phyloP scores from a whole-genome alignment of 2,113 vertebrate genomes.

The Muntiacus reevesi region DNA sequence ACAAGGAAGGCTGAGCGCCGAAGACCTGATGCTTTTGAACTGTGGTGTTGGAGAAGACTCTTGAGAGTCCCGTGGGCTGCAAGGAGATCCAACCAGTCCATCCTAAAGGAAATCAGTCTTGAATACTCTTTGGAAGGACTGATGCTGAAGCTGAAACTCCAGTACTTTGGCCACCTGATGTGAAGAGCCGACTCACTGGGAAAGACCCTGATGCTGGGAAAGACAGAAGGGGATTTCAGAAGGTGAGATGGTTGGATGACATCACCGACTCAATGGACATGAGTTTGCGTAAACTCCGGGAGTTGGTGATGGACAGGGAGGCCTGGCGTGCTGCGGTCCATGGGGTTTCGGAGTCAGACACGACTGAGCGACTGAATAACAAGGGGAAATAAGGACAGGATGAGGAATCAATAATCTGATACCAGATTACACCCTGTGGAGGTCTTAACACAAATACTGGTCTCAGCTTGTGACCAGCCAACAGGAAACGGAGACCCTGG shows the following conservation, averaged over 20 bases:
- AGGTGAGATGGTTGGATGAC: neutral
- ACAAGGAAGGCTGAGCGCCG: accelerated
- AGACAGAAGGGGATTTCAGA: neutral
- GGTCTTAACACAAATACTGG: neutral
- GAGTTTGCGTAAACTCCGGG: neutral
- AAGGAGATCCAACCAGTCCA: neutral
- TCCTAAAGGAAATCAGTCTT: neutral
- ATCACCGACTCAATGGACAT: neutral
- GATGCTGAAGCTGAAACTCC: neutral
- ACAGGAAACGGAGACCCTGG: no score
- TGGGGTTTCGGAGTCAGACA: accelerated
- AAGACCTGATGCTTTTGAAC: neutral
- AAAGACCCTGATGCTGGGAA: neutral
- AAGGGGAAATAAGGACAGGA: neutral
- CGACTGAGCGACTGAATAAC: neutral
- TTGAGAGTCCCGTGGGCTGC: neutral
- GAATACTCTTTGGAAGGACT: neutral
- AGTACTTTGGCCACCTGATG: neutral
- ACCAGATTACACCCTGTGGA: neutral
- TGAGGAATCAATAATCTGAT: neutral
- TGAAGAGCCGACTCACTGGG: accelerated
- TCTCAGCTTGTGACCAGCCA: no score
- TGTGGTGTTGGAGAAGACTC: neutral
- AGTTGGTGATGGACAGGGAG: neutral
- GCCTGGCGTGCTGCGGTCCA: accelerated